Evolutionary conservation across 2,888 invertebrate species (phyloP), one percentile per base, ranked within the genome.

Genomic region (Nemoura dubitans): DNA sequence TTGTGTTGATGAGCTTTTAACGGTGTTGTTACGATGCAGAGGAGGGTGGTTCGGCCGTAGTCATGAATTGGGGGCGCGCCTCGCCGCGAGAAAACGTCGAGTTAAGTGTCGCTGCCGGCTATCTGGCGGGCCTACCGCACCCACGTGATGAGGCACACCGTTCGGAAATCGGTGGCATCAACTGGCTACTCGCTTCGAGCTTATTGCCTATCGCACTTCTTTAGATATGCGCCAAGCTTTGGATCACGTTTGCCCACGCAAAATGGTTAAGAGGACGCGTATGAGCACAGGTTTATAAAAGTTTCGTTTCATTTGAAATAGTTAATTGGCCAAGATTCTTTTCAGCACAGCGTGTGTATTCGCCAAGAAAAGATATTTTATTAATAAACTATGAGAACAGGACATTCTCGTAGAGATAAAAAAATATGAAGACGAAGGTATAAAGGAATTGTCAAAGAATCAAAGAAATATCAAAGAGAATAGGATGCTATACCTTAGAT

Each of bases 11-110:
- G 83, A 83, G 83, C 7, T 83, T 83, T 42, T 42, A 43, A 83
- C 83, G 26, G n/a, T 83, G 36, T 42, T 83, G 83, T 36, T 42
- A 42, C 26, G 83, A 83, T 83, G 25, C 26, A 83, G 78, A 16
- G 16, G 78, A 27, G 36, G 36, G 36, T 27, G 78, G 28, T 78
- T 59, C 21, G 59, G 59, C 59, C 59, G 21, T 1, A 59, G 59
- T 59, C 59, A 21, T 59, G 3, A 3, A 59, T 59, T 59, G 59
- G 59, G 16, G n/a, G n/a, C n/a, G n/a, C 21, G 59, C 3, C 59
- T 1, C 59, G 59, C 21, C 1, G 59, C 1, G 59, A 59, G 59
- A 59, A 7, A 59, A 59, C n/a, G n/a, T n/a, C n/a, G 59, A 3
- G 14, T 59, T 7, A 14, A 59, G 59, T 59, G 59, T 14, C 16